A percentile compares a stretch with the other conserved stretches of the same genome.
These are phyloP conservation scores for Oreochromis mossambicus DNA, from an alignment of 2,797 vertebrate genomes.

Conservation along the genomic window DNA sequence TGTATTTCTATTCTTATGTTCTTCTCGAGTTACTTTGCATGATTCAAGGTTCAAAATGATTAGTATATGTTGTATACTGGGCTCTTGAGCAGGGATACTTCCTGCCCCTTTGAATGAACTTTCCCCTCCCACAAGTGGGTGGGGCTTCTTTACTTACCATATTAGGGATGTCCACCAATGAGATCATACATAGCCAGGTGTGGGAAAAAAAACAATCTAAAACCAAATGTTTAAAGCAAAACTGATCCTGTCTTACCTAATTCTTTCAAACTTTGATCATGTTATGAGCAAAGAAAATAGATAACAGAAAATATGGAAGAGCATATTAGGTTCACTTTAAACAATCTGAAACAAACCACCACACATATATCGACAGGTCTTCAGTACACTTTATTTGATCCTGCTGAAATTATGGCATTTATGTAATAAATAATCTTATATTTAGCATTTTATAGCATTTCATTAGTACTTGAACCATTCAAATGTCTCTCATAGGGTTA, in stretches of 20 bases:
- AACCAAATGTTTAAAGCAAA: not conserved
- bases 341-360: not conserved
- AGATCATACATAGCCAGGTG: not conserved
- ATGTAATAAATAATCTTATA: not conserved
- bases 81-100: not conserved
- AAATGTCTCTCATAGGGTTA: not conserved
- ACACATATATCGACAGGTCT: not conserved
- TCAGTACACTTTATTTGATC: not conserved
- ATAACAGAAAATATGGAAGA: not conserved
- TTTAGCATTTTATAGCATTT: slow-evolving; percentile 17
- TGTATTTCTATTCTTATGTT: not conserved
- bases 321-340: not conserved
- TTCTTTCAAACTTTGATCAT: not conserved
- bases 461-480: not conserved
- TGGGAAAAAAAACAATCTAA: not conserved
- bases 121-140: not conserved
- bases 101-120: not conserved
- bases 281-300: not conserved
- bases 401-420: not conserved
- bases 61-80: not conserved
- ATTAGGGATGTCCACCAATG: not conserved
- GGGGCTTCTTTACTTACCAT: not conserved
- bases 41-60: not conserved
- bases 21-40: not conserved
- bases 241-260: not conserved